Evolutionary conservation across 2,113 vertebrate species (phyloP).

Genomic region (Pygoscelis adeliae): DNA sequence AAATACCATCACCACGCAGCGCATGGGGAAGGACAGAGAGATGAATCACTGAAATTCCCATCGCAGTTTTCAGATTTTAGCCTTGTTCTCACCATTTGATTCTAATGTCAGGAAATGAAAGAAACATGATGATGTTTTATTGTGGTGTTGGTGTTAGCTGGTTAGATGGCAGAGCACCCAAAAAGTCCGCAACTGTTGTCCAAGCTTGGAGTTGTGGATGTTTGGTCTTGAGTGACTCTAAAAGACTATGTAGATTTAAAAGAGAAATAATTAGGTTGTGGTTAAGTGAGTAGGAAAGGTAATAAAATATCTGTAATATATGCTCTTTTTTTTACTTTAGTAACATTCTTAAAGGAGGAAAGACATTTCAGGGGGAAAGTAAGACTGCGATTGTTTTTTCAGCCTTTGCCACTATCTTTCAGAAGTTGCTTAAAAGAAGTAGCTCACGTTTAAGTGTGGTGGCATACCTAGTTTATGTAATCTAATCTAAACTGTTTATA

Average conservation of each 20-base stretch:
- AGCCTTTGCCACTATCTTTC: not conserved
- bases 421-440: not conserved
- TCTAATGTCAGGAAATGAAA: slow-evolving; percentile 10
- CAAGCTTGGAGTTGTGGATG: not conserved
- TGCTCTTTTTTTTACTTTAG: not conserved
- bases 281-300: not conserved
- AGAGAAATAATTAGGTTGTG: not conserved
- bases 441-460: not conserved
- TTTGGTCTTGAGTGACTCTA: not conserved
- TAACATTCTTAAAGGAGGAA: not conserved
- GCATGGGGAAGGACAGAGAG: not conserved
- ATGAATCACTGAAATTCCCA: slow-evolving; percentile 25
- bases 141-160: not conserved
- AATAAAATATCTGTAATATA: not conserved
- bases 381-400: not conserved
- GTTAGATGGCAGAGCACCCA: not conserved
- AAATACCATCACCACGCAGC: not conserved
- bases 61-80: not conserved
- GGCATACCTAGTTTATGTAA: not conserved
- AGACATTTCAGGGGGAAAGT: not conserved
- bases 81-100: not conserved
- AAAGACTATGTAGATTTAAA: not conserved
- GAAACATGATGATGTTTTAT: not conserved
- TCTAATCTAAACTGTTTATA: not conserved
- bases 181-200: not conserved